Evolutionary conservation across 2,888 invertebrate species (phyloP).

Genomic region (Spilarctia lutea): DNA sequence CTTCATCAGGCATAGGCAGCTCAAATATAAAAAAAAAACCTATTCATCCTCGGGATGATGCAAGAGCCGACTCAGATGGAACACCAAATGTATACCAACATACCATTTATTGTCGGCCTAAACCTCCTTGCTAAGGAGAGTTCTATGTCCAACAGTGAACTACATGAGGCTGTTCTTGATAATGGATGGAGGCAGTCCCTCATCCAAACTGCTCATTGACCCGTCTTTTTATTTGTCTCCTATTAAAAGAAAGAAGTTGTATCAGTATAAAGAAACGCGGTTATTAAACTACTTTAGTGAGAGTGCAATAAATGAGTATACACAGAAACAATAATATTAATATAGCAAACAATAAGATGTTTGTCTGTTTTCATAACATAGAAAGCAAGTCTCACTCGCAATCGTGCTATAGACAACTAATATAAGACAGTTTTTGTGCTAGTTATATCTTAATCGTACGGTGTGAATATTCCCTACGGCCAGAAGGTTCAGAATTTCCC

Average conservation of each 20-base stretch:
- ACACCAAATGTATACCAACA: too few relatives aligned
- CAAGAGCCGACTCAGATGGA: too few relatives aligned
- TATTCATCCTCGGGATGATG: too few relatives aligned
- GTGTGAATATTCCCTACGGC: not conserved
- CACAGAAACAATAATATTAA: not conserved
- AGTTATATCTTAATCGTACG: not conserved
- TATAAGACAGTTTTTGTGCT: not conserved
- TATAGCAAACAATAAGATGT: constrained; percentile 1
- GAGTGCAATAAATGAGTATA: not conserved
- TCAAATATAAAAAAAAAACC: too few relatives aligned
- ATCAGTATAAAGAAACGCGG: not conserved
- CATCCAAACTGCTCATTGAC: not conserved
- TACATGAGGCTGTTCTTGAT: too few relatives aligned
- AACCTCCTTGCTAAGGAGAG: too few relatives aligned
- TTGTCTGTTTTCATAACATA: constrained; percentile 6
- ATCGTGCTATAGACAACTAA: not conserved
- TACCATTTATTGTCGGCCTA: too few relatives aligned
- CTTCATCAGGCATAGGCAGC: too few relatives aligned
- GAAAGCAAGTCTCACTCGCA: not conserved
- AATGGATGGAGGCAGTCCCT: too few relatives aligned
- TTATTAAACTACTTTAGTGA: not conserved
- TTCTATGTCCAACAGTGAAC: too few relatives aligned
- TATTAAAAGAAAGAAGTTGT: not conserved
- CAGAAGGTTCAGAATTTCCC: too few relatives aligned
- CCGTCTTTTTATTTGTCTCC: not conserved